Evolutionary conservation across 1,140 invertebrate species (phyloP).

Genomic region (silkworm (Bombyx mori)): ASM3026992v2 NC_085134.1:372501-373000

Average conservation of each 20-base stretch:
- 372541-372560: constrained; percentile 53
- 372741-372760: constrained; percentile 85
- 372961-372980: constrained; percentile 29
- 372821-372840: constrained; percentile 79
- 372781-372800: constrained; percentile 82
- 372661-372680: constrained; percentile 77
- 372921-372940: constrained; percentile 89
- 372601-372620: constrained; percentile 85
- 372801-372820: constrained; percentile 86
- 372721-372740: constrained; percentile 74
- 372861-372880: constrained; percentile 89
- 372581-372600: constrained; percentile 70
- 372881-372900: constrained; percentile 83
- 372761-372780: constrained; percentile 79
- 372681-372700: constrained; percentile 77
- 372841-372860: constrained; percentile 82
- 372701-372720: constrained; percentile 82
- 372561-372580: constrained; percentile 61
- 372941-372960: constrained; percentile 71
- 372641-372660: constrained; percentile 56
- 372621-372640: constrained; percentile 82
- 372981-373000: constrained; percentile 3
- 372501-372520: constrained; percentile 40
- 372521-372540: constrained; percentile 39
- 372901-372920: constrained; percentile 86